Evolutionary conservation across 2,797 vertebrate species (phyloP).

Genomic region (Rhodeus uyekii): DNA sequence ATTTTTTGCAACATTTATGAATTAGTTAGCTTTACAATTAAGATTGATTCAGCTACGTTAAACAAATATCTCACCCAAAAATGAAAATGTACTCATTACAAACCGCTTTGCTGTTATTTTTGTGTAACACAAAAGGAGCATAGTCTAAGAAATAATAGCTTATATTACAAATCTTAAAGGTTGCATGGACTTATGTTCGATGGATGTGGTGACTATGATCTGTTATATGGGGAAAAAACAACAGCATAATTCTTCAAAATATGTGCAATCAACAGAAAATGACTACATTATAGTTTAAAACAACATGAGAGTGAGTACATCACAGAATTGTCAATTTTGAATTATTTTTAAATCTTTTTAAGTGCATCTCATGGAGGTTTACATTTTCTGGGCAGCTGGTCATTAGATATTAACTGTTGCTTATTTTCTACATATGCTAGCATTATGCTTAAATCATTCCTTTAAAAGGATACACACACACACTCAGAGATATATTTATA

Average conservation of each 20-base stretch:
- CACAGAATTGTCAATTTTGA: not conserved
- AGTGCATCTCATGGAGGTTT: not conserved
- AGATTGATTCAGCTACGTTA: not conserved
- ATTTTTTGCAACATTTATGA: not conserved
- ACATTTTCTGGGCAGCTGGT: not conserved
- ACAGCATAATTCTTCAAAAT: not conserved
- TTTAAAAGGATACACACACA: not conserved
- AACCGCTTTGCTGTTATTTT: not conserved
- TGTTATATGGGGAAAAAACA: not conserved
- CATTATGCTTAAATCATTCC: not conserved
- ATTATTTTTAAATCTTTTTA: not conserved
- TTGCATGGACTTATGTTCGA: not conserved
- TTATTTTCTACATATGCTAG: not conserved
- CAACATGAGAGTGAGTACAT: not conserved
- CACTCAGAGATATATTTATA: too few relatives aligned
- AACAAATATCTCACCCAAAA: not conserved
- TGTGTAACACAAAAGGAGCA: not conserved
- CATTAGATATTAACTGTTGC: not conserved
- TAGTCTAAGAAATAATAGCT: not conserved
- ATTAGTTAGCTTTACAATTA: not conserved
- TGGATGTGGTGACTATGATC: not conserved
- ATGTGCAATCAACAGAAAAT: not conserved
- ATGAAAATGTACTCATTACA: not conserved
- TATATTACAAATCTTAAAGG: not conserved
- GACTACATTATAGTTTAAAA: not conserved